Conservation (phyloP, 2,888 invertebrate genomes). For the Tachina fera region DNA sequence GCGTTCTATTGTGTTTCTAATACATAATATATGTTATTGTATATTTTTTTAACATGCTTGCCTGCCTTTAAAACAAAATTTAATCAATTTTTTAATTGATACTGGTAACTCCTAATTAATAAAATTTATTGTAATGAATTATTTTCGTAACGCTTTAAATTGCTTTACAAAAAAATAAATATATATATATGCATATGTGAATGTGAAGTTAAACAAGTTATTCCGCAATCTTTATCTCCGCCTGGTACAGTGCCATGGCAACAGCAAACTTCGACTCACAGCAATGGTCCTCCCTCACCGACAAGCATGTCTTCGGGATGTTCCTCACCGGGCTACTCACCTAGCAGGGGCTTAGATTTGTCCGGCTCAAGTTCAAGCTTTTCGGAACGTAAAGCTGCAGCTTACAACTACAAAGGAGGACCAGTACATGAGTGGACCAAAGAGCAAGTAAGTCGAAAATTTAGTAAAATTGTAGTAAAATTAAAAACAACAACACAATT, state of each 20-base stretch:
- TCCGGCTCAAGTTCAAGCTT: constrained; percentile 86
- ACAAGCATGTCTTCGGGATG: constrained; percentile 87
- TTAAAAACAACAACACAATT: no score
- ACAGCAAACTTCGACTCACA: constrained; percentile 83
- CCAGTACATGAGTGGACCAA: constrained; percentile 90
- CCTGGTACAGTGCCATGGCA: constrained; percentile 87
- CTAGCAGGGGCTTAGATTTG: constrained; percentile 84
- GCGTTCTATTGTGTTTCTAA: neutral
- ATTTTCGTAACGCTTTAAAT: constrained; percentile 27
- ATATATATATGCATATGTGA: neutral
- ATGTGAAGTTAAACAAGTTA: constrained; percentile 86
- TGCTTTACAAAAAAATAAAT: constrained; percentile 13
- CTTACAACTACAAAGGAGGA: constrained; percentile 87
- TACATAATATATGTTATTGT: constrained; percentile 5
- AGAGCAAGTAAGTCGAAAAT: constrained; percentile 86
- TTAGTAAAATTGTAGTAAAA: neutral
- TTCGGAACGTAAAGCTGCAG: constrained; percentile 85
- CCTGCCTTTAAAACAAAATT: constrained; percentile 50
- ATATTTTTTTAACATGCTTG: constrained; percentile 60
- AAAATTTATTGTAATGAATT: constrained; percentile 7
- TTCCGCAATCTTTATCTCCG: constrained; percentile 86
- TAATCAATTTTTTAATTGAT: constrained; percentile 16
- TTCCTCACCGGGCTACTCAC: constrained; percentile 84
- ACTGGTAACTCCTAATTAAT: constrained; percentile 44
- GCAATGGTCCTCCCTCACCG: constrained; percentile 86